phyloP scores from a whole-genome alignment of 2,888 invertebrate genomes.

The Apomyelois bistriatella region DNA sequence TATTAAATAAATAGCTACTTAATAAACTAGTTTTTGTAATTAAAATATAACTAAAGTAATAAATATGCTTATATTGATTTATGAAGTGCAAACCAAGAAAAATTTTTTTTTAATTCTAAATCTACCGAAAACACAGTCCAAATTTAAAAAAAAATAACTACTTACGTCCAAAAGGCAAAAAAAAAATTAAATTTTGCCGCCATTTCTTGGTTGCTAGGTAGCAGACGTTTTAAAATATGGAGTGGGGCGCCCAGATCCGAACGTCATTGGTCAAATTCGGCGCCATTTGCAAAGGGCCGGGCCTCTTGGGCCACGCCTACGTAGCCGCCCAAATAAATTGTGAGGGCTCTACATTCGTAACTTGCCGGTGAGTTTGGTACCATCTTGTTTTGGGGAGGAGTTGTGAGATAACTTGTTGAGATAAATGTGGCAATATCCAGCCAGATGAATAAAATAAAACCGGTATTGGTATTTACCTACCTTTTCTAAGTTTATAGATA shows the following conservation, averaged over 20 bases:
- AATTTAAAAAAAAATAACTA: background rate
- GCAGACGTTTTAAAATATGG: constrained; percentile 35
- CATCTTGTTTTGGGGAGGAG: constrained; percentile 47
- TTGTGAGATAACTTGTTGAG: constrained; percentile 45
- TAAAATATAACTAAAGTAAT: too few relatives aligned
- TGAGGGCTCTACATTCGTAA: constrained; percentile 35
- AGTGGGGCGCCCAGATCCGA: constrained; percentile 24
- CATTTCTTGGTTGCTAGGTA: constrained; percentile 32
- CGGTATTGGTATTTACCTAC: too few relatives aligned
- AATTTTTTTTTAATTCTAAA: too few relatives aligned
- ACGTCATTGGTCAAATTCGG: constrained; percentile 64
- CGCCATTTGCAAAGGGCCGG: constrained; percentile 76
- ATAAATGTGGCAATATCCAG: constrained; percentile 4
- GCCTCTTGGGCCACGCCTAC: constrained; percentile 56
- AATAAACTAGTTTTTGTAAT: too few relatives aligned
- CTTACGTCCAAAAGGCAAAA: too few relatives aligned
- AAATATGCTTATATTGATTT: too few relatives aligned
- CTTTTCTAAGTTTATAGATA: too few relatives aligned
- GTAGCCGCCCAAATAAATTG: constrained; percentile 36
- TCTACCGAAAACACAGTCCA: background rate
- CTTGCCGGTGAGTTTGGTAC: constrained; percentile 53
- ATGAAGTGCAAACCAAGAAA: too few relatives aligned
- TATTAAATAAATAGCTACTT: too few relatives aligned
- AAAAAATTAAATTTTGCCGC: constrained; percentile 17
- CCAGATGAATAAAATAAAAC: too few relatives aligned